Evolutionary conservation across 2,113 vertebrate species (phyloP).

Genomic region (Patagioenas fasciata): DNA sequence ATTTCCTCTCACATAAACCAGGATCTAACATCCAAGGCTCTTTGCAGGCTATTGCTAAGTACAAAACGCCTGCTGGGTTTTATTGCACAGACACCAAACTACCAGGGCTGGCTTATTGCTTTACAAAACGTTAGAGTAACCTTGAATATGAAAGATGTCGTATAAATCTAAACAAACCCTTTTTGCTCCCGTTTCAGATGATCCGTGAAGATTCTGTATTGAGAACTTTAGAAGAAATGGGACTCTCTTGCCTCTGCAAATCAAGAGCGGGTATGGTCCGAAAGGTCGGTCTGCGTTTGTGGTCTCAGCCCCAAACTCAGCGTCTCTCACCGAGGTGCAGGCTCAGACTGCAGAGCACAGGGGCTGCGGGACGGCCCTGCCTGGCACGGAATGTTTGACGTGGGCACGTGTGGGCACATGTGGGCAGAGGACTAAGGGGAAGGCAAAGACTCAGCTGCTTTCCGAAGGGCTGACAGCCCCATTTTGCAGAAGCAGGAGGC

Average conservation of each 20-base stretch:
- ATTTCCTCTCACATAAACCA: background rate
- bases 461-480: background rate
- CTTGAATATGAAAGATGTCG: background rate
- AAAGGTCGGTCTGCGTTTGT: accelerated
- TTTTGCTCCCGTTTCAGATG: background rate
- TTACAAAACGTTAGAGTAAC: background rate
- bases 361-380: too few relatives aligned
- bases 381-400: background rate
- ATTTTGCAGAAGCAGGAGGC: background rate
- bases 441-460: background rate
- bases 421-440: background rate
- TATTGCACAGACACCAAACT: background rate
- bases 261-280: accelerated
- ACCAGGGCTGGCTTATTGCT: background rate
- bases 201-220: background rate
- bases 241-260: background rate
- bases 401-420: background rate
- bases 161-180: background rate
- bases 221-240: background rate
- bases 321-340: too few relatives aligned
- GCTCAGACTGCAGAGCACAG: too few relatives aligned
- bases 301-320: background rate
- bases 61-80: background rate
- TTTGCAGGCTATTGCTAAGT: background rate
- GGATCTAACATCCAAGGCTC: background rate